These are phyloP conservation scores for Hipposideros armiger DNA, from an alignment of 2,113 vertebrate genomes.

Conservation along the genomic window DNA sequence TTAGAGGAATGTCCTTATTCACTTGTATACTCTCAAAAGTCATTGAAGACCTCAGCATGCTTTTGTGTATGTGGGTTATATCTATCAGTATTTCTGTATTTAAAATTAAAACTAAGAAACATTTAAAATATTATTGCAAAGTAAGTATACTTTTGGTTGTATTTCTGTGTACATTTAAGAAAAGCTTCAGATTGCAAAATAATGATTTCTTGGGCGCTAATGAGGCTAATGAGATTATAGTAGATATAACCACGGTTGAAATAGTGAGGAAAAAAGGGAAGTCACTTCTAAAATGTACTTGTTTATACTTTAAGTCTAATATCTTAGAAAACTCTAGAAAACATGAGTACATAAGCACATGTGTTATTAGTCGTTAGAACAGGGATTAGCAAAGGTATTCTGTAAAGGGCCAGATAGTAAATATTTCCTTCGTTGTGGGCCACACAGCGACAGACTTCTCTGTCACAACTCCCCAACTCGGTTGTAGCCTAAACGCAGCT, in stretches of 20 bases:
- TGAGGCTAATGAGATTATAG: not conserved
- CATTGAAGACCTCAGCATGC: not conserved
- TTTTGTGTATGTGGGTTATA: not conserved
- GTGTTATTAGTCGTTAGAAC: not conserved
- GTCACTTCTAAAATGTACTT: conserved; percentile 3
- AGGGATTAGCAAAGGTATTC: not conserved
- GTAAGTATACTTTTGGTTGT: not conserved
- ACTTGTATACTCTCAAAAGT: not conserved
- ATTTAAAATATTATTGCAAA: not conserved
- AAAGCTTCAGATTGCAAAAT: not conserved
- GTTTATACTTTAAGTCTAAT: conserved; percentile 28
- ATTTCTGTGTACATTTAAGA: not conserved
- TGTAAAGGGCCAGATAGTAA: not conserved
- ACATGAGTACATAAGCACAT: not conserved
- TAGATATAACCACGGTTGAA: not conserved
- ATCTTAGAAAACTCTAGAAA: conserved; percentile 26
- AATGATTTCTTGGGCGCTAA: not conserved
- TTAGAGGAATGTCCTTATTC: not conserved
- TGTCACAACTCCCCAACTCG: not conserved
- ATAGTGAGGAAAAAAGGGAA: conserved; percentile 15
- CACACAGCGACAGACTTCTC: not conserved
- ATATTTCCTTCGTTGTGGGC: not conserved
- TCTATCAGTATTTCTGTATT: not conserved
- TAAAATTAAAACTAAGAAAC: conserved; percentile 21
- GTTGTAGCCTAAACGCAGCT: not conserved